Evolutionary conservation across 2,113 vertebrate species (phyloP).

Genomic region (Porphyrio hochstetteri): DNA sequence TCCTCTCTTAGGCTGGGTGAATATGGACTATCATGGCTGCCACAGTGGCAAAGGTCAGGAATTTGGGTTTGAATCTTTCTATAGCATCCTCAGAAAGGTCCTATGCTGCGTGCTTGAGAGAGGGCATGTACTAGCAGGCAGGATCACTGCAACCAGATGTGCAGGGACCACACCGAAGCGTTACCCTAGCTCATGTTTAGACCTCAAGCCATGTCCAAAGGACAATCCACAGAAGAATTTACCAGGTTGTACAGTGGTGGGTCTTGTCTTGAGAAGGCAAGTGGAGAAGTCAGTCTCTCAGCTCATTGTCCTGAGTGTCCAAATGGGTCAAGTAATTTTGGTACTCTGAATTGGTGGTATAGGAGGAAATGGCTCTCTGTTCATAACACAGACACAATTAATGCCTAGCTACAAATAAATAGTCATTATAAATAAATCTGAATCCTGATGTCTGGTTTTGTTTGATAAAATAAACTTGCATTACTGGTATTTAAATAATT

Average conservation of each 20-base stretch:
- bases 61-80: neutral
- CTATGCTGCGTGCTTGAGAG: neutral
- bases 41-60: neutral
- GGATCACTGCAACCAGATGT: neutral
- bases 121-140: neutral
- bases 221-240: neutral
- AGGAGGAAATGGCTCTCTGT: neutral
- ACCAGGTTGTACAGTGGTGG: neutral
- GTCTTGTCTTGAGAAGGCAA: neutral
- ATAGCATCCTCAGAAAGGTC: neutral
- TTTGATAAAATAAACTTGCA: neutral
- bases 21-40: neutral
- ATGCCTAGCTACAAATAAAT: neutral
- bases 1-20: neutral
- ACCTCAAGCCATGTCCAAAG: neutral
- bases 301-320: neutral
- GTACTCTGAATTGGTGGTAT: neutral
- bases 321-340: neutral
- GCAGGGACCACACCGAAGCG: neutral
- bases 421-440: neutral
- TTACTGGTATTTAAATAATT: neutral
- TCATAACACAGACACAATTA: neutral
- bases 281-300: neutral
- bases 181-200: neutral
- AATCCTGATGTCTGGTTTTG: neutral